These are phyloP conservation scores for Bolinopsis microptera DNA, from an alignment of 37 sponge, comb jelly and placozoan species.

Conservation along the genomic window DNA sequence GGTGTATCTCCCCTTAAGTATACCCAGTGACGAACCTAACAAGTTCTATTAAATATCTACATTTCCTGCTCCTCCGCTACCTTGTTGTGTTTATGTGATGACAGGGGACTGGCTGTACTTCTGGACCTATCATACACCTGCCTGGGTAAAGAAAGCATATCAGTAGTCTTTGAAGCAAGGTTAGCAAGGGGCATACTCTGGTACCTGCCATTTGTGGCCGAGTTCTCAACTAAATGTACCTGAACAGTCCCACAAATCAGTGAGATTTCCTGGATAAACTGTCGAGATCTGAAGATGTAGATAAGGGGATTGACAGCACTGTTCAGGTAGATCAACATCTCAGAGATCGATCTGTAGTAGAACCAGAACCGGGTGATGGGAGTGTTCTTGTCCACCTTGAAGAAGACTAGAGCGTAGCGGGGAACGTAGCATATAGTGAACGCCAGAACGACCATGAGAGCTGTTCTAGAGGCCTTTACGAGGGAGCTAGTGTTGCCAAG, in stretches of 20 bases:
- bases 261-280: slow-evolving; percentile 16
- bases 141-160: slow-evolving; percentile 12
- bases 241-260: neutral
- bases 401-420: slow-evolving; percentile 37
- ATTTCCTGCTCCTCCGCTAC: too few species aligned
- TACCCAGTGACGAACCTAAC: too few species aligned
- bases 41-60: too few species aligned
- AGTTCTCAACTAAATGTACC: neutral
- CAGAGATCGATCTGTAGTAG: slow-evolving; percentile 51
- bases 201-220: neutral
- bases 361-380: neutral
- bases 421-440: slow-evolving; percentile 52
- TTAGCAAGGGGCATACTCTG: slow-evolving; percentile 19
- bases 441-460: slow-evolving; percentile 48
- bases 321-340: slow-evolving; percentile 55
- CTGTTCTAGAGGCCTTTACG: slow-evolving; percentile 13
- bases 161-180: neutral
- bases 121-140: neutral
- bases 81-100: neutral
- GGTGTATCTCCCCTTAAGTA: too few species aligned
- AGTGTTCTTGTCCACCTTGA: neutral
- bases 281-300: slow-evolving; percentile 37
- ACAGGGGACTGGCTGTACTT: neutral
- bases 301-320: slow-evolving; percentile 59
- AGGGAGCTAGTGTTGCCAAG: slow-evolving; percentile 19